These are phyloP conservation scores for Vombatus ursinus DNA, from an alignment of 2,113 vertebrate genomes.

Conservation along the genomic window DNA sequence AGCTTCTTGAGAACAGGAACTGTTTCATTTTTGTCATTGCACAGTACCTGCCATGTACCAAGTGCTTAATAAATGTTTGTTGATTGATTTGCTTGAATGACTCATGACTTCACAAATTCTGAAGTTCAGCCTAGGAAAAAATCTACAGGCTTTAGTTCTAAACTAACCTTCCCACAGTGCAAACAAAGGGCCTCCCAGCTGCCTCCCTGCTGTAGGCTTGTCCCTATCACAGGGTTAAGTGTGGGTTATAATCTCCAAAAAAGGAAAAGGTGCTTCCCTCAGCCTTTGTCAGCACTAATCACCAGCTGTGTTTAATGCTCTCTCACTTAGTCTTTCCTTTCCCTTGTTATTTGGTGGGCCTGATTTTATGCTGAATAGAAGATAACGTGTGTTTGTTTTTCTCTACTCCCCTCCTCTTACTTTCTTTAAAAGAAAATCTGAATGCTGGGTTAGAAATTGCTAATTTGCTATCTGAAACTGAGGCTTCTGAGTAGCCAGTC, in stretches of 20 bases:
- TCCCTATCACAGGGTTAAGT: conserved; percentile 37
- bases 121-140: conserved; percentile 3
- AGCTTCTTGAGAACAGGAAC: not conserved
- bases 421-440: conserved; percentile 20
- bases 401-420: not conserved
- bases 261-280: conserved; percentile 71
- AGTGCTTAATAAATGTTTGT: not conserved
- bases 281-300: conserved; percentile 59
- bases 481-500: not conserved
- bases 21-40: not conserved
- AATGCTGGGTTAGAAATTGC: conserved; percentile 25
- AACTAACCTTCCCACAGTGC: not conserved
- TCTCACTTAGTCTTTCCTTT: conserved; percentile 38
- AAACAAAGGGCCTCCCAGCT: not conserved
- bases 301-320: conserved; percentile 62
- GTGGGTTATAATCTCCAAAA: conserved; percentile 48
- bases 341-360: conserved; percentile 46
- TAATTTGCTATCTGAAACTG: not conserved
- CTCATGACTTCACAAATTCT: conserved; percentile 14
- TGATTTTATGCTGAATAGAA: conserved; percentile 66
- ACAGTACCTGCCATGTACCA: not conserved
- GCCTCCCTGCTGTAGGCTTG: conserved; percentile 5
- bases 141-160: not conserved
- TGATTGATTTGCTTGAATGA: not conserved
- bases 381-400: conserved; percentile 2